Percentiles rank a stretch among this genome's conserved stretches.
Evolutionary conservation across 2,888 invertebrate species (phyloP).

Genomic region (Dynastes maya): DNA sequence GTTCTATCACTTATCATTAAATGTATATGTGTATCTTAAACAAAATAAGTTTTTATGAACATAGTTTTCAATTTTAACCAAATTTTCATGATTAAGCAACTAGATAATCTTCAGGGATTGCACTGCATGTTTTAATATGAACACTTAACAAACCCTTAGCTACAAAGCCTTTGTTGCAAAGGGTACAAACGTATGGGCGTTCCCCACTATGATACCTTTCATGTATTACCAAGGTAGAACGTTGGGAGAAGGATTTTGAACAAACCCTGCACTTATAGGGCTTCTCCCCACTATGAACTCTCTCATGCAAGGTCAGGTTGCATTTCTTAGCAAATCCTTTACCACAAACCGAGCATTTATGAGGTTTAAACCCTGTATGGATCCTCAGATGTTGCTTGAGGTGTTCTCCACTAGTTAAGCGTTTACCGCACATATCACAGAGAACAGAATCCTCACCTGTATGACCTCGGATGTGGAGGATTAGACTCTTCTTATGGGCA

Average conservation of each 20-base stretch:
- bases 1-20: too few relatives aligned
- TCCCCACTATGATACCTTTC: constrained; percentile 75
- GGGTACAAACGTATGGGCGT: constrained; percentile 72
- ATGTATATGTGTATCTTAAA: too few relatives aligned
- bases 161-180: constrained; percentile 74
- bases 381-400: constrained; percentile 72
- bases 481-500: constrained; percentile 64
- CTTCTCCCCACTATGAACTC: constrained; percentile 76
- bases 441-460: constrained; percentile 69
- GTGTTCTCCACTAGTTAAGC: constrained; percentile 70
- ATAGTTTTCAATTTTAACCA: too few relatives aligned
- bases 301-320: constrained; percentile 74
- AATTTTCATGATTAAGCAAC: neutral
- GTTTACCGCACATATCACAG: constrained; percentile 75
- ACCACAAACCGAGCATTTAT: constrained; percentile 62
- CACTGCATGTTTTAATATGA: constrained; percentile 70
- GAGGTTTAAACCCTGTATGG: constrained; percentile 73
- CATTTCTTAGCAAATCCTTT: constrained; percentile 76
- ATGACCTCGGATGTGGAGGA: constrained; percentile 66
- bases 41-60: too few relatives aligned
- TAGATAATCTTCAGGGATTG: constrained; percentile 51
- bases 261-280: constrained; percentile 75
- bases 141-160: constrained; percentile 74
- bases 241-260: constrained; percentile 75
- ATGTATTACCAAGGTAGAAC: constrained; percentile 76